Conservation (phyloP, 2,797 vertebrate species). For the Poeciliopsis presidionis region DNA sequence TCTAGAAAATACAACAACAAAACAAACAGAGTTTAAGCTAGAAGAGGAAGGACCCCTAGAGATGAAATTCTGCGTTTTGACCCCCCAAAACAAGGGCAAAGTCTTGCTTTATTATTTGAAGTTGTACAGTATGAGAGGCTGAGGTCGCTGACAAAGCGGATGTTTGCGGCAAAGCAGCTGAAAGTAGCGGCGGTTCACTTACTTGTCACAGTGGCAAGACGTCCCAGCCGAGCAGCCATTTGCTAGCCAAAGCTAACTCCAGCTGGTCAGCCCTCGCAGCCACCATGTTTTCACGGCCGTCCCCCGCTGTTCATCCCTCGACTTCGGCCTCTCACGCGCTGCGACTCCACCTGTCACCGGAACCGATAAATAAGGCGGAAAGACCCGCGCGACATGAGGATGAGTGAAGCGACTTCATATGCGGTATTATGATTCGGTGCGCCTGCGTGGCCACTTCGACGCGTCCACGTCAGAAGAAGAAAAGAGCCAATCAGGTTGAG, state of each 20-base stretch:
- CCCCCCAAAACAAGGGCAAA: background rate
- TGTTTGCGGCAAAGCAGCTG: background rate
- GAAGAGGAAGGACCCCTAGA: background rate
- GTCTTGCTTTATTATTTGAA: background rate
- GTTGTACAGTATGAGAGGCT: fast-evolving
- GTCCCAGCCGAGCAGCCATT: conserved; percentile 48
- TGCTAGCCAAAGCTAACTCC: conserved; percentile 37
- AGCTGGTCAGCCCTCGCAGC: conserved; percentile 38
- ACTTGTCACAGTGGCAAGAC: conserved; percentile 50
- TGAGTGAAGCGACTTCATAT: conserved; percentile 5
- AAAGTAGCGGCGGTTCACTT: conserved; percentile 24
- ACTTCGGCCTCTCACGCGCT: background rate
- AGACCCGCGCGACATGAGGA: background rate
- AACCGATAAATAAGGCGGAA: background rate
- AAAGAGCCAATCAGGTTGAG: conserved; percentile 52
- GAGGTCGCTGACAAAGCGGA: too few relatives aligned
- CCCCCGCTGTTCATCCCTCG: fast-evolving
- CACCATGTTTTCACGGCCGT: conserved; percentile 46
- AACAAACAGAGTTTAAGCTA: background rate
- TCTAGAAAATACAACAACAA: conserved; percentile 47
- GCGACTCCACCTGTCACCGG: background rate
- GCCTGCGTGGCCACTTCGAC: conserved; percentile 66
- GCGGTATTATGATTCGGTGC: conserved; percentile 66
- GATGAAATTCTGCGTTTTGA: background rate
- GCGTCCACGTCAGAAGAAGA: conserved; percentile 44